Base-by-base conservation (phyloP, 1,140 invertebrate species). In the Drosophila ohnishii region DNA sequence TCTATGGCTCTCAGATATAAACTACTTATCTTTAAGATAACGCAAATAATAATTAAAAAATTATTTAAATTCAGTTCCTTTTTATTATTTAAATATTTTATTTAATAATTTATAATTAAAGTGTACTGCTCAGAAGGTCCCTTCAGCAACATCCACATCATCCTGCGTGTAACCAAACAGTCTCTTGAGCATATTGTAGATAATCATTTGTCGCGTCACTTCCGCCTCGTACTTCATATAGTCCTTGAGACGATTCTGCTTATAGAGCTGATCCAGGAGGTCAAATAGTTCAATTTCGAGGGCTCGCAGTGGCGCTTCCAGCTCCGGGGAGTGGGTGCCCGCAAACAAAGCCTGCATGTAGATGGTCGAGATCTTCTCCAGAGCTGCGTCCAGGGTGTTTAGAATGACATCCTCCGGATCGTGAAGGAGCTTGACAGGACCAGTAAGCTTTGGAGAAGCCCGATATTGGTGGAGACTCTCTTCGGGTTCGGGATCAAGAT, bases 151-250 rank as follows among this genome's bases (percentile, higher is more conserved):
- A 25, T 65, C 57, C 47, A 65, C 55, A 2, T 42, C 50, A 11
- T 83, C 79, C 44, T 71, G 72, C 10, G 81, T 63, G 63, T 90
- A 90, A 44, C 90, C 90, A 57, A 91, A 90, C 56, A 91, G 58
- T 53, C 82, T 74, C 74, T 91, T 91, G 5, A 91, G 59, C 90
- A 91, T 82, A 40, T 83, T 91, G 48, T 91, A 91, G 67, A 91
- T 73, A 45, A 91, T 82, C 90, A 91, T 86, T 90, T 91, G 90
- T 56, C 81, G 74, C 44, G 90, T 90, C 56, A 91, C 90, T 75
- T 90, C 86, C 56, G 86, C 74, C 57, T 91, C 90, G 44, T 91
- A 91, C 35, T 76, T 80, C 83, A 91, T 91, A 22, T 90, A 91
- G 53, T 91, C 90, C 47, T 79, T 53, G 37, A 91, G 63, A 6